Conservation (phyloP, 1,140 invertebrate species). For the Drosophila setifemur region DNA sequence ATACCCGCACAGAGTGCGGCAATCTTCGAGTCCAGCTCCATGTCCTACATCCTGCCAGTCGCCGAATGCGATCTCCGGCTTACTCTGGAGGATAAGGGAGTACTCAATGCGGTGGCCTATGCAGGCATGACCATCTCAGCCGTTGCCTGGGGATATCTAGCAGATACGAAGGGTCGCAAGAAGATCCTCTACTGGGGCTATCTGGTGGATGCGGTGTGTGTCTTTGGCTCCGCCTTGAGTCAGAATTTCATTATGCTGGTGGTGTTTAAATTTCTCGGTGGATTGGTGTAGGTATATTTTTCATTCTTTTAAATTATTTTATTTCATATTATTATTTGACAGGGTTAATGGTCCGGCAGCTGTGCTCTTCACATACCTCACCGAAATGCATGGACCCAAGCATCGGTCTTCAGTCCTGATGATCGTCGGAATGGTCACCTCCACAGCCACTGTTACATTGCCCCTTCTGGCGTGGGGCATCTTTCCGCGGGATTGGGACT, state of each 20-base stretch:
- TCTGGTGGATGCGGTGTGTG: constrained; percentile 87
- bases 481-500: constrained; percentile 82
- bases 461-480: constrained; percentile 85
- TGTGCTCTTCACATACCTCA: constrained; percentile 87
- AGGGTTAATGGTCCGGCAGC: constrained; percentile 90
- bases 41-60: constrained; percentile 87
- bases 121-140: constrained; percentile 92
- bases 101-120: constrained; percentile 87
- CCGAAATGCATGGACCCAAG: constrained; percentile 87
- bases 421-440: constrained; percentile 85
- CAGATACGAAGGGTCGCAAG: constrained; percentile 89
- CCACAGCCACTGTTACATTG: constrained; percentile 83
- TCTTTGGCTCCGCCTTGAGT: constrained; percentile 86
- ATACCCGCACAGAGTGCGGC: constrained; percentile 86
- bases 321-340: constrained; percentile 39
- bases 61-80: constrained; percentile 88
- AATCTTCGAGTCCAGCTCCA: constrained; percentile 86
- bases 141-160: constrained; percentile 91
- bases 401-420: constrained; percentile 86
- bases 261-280: constrained; percentile 88
- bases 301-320: background rate
- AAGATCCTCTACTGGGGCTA: constrained; percentile 88
- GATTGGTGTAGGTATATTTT: constrained; percentile 88
- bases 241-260: constrained; percentile 88
- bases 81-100: constrained; percentile 86